phyloP scores from a whole-genome alignment of 2,888 invertebrate species.

The Lacanobia wlatinum region DNA sequence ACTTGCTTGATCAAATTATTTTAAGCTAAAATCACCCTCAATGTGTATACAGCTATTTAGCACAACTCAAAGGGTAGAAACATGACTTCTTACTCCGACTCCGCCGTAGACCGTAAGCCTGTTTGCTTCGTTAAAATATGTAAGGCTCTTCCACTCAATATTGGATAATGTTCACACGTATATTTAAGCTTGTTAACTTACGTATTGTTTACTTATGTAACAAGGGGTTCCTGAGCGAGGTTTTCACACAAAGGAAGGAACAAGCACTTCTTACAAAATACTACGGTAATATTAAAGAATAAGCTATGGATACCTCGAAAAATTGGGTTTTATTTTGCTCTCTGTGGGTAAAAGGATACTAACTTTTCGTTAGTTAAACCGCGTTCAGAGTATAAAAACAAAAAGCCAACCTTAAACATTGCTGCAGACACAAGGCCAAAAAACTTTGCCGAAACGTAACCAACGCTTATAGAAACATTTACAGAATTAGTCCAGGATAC shows the following conservation, averaged over 20 bases:
- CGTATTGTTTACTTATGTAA: slow-evolving; percentile 47
- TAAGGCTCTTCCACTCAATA: slow-evolving; percentile 54
- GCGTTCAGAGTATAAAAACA: background rate
- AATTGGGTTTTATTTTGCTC: background rate
- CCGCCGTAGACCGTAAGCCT: slow-evolving; percentile 50
- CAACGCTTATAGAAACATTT: slow-evolving; percentile 20
- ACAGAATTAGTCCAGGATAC: slow-evolving; percentile 23
- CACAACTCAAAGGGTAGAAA: slow-evolving; percentile 4
- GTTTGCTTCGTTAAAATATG: slow-evolving; percentile 55
- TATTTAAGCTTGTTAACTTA: slow-evolving; percentile 63
- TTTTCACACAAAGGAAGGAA: background rate
- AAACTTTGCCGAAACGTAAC: slow-evolving; percentile 5
- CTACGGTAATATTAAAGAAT: background rate
- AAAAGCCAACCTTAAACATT: slow-evolving; percentile 1
- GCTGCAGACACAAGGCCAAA: slow-evolving; percentile 4
- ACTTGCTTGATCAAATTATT: background rate
- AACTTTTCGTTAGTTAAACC: slow-evolving; percentile 6
- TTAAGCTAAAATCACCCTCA: background rate
- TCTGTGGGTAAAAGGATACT: slow-evolving; percentile 5
- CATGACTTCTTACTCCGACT: slow-evolving; percentile 29
- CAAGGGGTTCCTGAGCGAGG: slow-evolving; percentile 25
- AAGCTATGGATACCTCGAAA: background rate
- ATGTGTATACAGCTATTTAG: slow-evolving; percentile 6
- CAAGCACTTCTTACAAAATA: background rate
- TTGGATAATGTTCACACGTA: slow-evolving; percentile 65